Evolutionary conservation across 2,113 vertebrate genomes (phyloP).

Genomic region (Hydropotes inermis): DNA sequence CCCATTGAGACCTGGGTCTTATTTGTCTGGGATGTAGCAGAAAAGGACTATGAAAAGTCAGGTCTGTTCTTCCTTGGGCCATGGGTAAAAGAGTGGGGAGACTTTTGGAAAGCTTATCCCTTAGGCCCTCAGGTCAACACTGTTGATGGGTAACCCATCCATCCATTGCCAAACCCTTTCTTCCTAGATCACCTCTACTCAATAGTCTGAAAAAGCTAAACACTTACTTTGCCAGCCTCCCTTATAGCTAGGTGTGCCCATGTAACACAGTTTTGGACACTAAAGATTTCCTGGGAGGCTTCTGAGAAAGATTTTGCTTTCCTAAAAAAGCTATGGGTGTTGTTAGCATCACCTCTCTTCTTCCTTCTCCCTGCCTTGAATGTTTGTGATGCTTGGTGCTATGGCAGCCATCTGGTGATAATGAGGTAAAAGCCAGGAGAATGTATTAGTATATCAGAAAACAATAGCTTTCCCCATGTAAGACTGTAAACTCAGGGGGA

Average conservation of each 20-base stretch:
- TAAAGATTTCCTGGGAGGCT: neutral
- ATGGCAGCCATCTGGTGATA: neutral
- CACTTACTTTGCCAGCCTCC: neutral
- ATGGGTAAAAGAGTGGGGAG: neutral
- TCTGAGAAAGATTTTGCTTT: conserved; percentile 15
- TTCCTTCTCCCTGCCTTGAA: neutral
- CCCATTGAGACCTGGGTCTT: neutral
- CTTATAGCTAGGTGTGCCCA: neutral
- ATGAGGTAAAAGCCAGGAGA: neutral
- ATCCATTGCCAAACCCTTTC: neutral
- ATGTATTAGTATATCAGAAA: neutral
- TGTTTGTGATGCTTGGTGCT: neutral
- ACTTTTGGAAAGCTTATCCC: neutral
- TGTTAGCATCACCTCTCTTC: neutral
- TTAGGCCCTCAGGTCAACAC: neutral
- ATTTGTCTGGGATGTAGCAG: neutral
- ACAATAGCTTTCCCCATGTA: neutral
- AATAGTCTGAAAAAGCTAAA: neutral
- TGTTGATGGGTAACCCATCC: neutral
- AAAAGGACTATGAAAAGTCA: neutral
- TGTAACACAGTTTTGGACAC: neutral
- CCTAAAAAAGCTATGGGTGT: neutral
- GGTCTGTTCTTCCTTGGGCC: neutral
- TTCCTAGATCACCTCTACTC: neutral
- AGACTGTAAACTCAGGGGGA: neutral